Percentiles rank a stretch among this genome's conserved stretches.
These are phyloP conservation scores for Pangasianodon hypophthalmus DNA, from an alignment of 2,113 vertebrate species.

Conservation along the genomic window DNA sequence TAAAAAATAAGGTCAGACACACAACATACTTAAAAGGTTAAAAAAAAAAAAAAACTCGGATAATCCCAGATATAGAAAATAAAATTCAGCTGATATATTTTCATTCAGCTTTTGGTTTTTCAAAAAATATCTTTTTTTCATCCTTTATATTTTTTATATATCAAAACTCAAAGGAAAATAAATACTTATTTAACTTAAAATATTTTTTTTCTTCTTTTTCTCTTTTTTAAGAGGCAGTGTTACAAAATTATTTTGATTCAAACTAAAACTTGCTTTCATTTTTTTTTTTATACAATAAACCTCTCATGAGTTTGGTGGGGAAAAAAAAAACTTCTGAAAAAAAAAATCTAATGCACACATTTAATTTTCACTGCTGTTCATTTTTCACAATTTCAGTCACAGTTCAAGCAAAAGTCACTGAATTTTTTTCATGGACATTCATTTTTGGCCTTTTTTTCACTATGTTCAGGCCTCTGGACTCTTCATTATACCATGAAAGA, in stretches of 20 bases:
- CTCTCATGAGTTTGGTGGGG: neutral
- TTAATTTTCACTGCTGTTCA: conserved; percentile 30
- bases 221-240: conserved; percentile 68
- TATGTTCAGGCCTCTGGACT: conserved; percentile 26
- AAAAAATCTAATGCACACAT: neutral
- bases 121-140: conserved; percentile 64
- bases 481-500: conserved; percentile 1
- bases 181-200: conserved; percentile 28
- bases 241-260: conserved; percentile 57
- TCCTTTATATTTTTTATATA: conserved; percentile 41
- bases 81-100: conserved; percentile 61
- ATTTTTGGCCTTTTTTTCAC: conserved; percentile 6
- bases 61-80: conserved; percentile 58
- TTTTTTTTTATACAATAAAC: neutral
- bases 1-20: conserved; percentile 64
- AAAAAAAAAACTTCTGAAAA: neutral
- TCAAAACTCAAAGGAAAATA: conserved; percentile 50
- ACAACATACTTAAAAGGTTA: conserved; percentile 67
- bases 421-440: neutral
- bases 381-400: conserved; percentile 11
- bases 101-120: conserved; percentile 66
- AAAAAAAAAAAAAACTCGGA: conserved; percentile 55
- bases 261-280: conserved; percentile 32
- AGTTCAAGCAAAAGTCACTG: conserved; percentile 36
- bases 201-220: neutral